A percentile compares a stretch with the other conserved stretches of the same genome.
Evolutionary conservation across 2,888 invertebrate genomes (phyloP).

Genomic region (Tipula vernalis): DNA sequence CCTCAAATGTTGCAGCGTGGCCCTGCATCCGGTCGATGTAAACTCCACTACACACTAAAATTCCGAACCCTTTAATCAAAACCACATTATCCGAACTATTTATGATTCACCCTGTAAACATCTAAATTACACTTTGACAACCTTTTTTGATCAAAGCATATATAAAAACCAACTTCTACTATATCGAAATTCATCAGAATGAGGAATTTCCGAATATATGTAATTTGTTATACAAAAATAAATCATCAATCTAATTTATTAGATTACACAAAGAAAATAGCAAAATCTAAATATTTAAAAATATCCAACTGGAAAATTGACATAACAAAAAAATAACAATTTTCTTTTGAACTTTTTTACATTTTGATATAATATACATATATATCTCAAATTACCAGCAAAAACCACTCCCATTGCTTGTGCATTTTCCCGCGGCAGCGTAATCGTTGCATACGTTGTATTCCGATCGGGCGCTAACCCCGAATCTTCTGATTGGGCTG

Average conservation of each 20-base stretch:
- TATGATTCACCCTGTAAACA: background rate
- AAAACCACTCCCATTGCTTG: conserved; percentile 34
- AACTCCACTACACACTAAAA: no score
- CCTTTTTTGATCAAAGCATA: background rate
- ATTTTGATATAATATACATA: background rate
- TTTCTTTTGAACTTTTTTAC: background rate
- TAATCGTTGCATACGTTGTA: conserved; percentile 35
- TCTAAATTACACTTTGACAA: background rate
- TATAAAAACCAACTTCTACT: background rate
- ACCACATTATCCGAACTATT: background rate
- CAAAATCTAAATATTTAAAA: background rate
- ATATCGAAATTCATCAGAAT: background rate
- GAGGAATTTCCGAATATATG: background rate
- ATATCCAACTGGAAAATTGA: background rate
- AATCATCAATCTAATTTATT: background rate
- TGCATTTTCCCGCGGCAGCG: conserved; percentile 33
- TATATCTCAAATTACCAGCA: conserved; percentile 25
- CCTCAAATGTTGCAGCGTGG: no score
- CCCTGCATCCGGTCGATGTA: no score
- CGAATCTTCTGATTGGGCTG: conserved; percentile 36
- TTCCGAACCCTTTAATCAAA: no score
- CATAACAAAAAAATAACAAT: background rate
- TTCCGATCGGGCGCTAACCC: conserved; percentile 35
- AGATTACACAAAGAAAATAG: background rate
- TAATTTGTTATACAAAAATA: background rate